Conservation (phyloP, 2,113 vertebrate genomes). For the Diphyllodes magnificus region DNA sequence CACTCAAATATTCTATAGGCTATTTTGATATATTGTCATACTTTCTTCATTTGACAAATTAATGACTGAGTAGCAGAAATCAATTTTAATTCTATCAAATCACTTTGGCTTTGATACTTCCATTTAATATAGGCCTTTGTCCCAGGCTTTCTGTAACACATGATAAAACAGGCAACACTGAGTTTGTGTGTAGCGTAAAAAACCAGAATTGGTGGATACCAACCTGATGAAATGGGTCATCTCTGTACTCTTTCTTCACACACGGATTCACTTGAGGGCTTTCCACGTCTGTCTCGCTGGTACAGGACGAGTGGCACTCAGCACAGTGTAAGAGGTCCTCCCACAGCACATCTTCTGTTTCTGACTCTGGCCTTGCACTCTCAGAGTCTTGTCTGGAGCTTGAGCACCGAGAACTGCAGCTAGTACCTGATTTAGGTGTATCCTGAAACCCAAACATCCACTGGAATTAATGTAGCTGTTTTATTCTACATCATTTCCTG, state of each 20-base stretch:
- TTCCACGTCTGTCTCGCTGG: constrained; percentile 92
- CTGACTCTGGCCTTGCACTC: constrained; percentile 90
- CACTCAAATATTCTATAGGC: not conserved
- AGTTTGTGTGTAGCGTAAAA: not conserved
- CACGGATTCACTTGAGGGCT: constrained; percentile 80
- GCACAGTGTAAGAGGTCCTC: constrained; percentile 96
- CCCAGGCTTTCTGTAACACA: not conserved
- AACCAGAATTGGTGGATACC: not conserved
- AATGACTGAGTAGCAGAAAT: not conserved
- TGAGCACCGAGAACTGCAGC: constrained; percentile 94
- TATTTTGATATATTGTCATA: not conserved
- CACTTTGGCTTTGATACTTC: not conserved
- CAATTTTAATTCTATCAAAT: not conserved
- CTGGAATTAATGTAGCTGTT: constrained; percentile 34
- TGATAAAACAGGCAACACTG: not conserved
- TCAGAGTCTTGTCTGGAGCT: constrained; percentile 94
- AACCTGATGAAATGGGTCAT: constrained; percentile 98
- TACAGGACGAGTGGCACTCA: constrained; percentile 92
- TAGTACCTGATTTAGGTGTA: constrained; percentile 87
- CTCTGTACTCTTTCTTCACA: constrained; percentile 91
- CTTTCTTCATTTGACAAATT: not conserved
- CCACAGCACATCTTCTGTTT: constrained; percentile 96
- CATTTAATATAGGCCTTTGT: not conserved
- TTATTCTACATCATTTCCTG: not conserved
- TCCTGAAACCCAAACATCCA: constrained; percentile 78